Base-by-base conservation (phyloP, 2,888 invertebrate species). In the Xanthorhoe designata region DNA sequence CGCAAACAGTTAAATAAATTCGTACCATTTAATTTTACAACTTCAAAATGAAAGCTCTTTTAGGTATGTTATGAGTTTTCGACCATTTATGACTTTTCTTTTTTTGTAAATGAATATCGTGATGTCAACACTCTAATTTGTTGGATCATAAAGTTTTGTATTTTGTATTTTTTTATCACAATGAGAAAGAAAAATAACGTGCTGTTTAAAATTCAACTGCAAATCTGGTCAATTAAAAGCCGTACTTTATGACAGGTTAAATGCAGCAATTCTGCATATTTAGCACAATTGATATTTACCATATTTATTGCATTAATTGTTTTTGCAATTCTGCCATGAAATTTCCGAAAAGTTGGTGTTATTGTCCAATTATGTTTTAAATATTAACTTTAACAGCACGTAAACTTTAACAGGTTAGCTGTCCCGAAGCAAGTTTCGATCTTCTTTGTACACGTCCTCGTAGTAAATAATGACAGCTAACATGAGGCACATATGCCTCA, bases 1-100 rank as follows among this genome's bases (percentile, higher is more conserved):
- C 61, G 61, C 63, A 71, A 72, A 61, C 57, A 65, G 68, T 65
- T 68, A 75, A 77, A 78, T 76, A 77, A 80, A 75, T 71, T 71
- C 73, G 52, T 73, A 71, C 62, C 74, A 74, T 78, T 81, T 77
- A 77, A 78, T 78, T 78, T 78, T 72, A 78, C 68, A 72, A 69
- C 74, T 68, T 38, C 8, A 62, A 69, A 68, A 69, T 67, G 65
- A 68, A 66, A 69, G 51, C 78, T 75, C 66, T 76, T 77, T 82
- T 75, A 69, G 79, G 74, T 47, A 47, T 56, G 54, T 79, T 76
- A 80, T 78, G 71, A 64, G 60, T 77, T 77, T 78, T 74, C 52
- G 68, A 70, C 78, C 80, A 73, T 77, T 70, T 77, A 17, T 53
- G 79, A 24, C 64, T 51, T 15, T 35, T 9, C 54, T 60, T 63